Evolutionary conservation across 2,797 vertebrate species (phyloP).

Genomic region (Gallinago stenura): DNA sequence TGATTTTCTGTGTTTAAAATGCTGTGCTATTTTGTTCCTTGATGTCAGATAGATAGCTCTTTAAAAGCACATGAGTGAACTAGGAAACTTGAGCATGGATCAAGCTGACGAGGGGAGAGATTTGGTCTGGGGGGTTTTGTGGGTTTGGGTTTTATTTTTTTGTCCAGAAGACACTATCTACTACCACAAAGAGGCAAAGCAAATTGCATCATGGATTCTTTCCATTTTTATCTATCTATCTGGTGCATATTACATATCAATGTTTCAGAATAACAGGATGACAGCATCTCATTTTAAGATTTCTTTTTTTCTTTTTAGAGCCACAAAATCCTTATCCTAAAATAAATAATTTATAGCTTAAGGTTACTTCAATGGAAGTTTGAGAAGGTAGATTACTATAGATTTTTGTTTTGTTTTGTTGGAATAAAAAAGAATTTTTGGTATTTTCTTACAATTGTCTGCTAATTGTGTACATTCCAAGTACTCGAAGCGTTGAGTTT

Average conservation of each 20-base stretch:
- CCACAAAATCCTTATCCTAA: slow-evolving; percentile 76
- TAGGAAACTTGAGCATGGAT: neutral
- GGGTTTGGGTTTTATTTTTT: neutral
- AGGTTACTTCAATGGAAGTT: slow-evolving; percentile 73
- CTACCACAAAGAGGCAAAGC: slow-evolving; percentile 48
- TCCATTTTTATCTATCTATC: slow-evolving; percentile 22
- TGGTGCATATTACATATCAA: slow-evolving; percentile 45
- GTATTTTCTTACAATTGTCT: slow-evolving; percentile 82
- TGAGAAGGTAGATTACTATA: slow-evolving; percentile 81
- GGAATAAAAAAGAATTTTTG: slow-evolving; percentile 73
- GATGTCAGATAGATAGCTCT: neutral
- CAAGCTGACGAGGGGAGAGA: neutral
- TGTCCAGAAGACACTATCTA: slow-evolving; percentile 30
- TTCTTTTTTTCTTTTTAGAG: slow-evolving; percentile 48
- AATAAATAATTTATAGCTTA: slow-evolving; percentile 80
- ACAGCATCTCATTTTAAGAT: slow-evolving; percentile 50
- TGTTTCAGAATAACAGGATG: slow-evolving; percentile 41
- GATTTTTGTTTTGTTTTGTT: slow-evolving; percentile 74
- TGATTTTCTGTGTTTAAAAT: neutral
- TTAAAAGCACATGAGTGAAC: neutral
- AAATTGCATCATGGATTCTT: slow-evolving; percentile 56
- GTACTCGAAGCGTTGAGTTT: slow-evolving; percentile 67
- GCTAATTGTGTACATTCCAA: slow-evolving; percentile 84
- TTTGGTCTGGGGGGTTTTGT: neutral
- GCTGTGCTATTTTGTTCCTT: neutral